Percentiles rank a stretch among this genome's conserved stretches.
Conservation (phyloP, 2,888 invertebrate genomes). For the Watsonalla cultraria region DNA sequence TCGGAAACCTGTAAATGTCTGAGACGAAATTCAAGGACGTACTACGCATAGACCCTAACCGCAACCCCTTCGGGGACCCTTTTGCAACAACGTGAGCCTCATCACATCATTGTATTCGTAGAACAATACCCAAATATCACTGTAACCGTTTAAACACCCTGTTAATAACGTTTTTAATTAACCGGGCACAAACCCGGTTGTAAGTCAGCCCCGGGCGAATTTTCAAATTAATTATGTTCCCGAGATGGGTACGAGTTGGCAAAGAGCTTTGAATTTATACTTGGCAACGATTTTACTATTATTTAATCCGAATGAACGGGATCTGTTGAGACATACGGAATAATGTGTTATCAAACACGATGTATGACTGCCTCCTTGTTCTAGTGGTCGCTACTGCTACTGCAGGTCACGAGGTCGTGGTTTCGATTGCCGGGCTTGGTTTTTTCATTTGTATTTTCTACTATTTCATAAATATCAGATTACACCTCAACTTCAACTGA, state of each 20-base stretch:
- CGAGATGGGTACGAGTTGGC: slow-evolving; percentile 37
- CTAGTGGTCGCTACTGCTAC: background rate
- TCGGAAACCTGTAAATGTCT: too few species aligned
- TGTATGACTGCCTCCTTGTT: background rate
- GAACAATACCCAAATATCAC: background rate
- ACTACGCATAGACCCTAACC: too few species aligned
- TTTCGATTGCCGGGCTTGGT: too few species aligned
- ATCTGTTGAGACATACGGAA: slow-evolving; percentile 1
- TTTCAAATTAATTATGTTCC: slow-evolving; percentile 44
- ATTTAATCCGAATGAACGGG: slow-evolving; percentile 38
- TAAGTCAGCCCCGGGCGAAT: slow-evolving; percentile 25
- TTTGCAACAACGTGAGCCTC: too few species aligned
- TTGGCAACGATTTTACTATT: slow-evolving; percentile 58
- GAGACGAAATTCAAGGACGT: too few species aligned
- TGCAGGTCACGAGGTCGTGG: too few species aligned
- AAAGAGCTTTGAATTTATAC: slow-evolving; percentile 32
- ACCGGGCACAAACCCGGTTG: slow-evolving; percentile 15
- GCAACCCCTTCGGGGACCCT: too few species aligned
- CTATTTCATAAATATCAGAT: too few species aligned
- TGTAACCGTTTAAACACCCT: background rate
- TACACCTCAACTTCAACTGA: too few species aligned
- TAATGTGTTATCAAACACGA: background rate
- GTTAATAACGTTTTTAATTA: slow-evolving; percentile 21
- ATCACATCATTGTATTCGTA: too few species aligned
- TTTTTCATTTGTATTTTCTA: too few species aligned